Conservation (phyloP, 1,140 invertebrate species). For the Cherax quadricarinatus region DNA sequence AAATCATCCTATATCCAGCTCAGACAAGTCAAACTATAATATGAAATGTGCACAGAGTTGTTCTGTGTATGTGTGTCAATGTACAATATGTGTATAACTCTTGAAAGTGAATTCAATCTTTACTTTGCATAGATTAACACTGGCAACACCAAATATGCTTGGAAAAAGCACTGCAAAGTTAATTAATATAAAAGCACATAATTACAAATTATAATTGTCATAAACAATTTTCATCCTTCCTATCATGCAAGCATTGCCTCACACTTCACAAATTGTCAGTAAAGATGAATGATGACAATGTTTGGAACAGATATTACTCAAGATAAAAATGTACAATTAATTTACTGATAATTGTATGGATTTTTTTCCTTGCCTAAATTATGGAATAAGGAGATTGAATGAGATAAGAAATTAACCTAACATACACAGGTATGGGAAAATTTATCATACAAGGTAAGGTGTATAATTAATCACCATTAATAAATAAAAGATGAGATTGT, state of each 20-base stretch:
- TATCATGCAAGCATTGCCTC: no score
- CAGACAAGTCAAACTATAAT: conserved; percentile 31
- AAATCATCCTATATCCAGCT: background rate
- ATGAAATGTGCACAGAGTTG: background rate
- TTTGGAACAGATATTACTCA: background rate
- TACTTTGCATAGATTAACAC: conserved; percentile 33
- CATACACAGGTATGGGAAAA: no score
- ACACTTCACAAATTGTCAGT: background rate
- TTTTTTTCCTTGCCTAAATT: no score
- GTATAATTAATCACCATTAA: no score
- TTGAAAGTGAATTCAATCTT: background rate
- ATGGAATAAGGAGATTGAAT: no score
- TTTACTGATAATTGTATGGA: no score
- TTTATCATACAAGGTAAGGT: no score
- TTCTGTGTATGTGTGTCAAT: background rate
- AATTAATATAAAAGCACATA: background rate
- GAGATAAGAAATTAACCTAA: no score
- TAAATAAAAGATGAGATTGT: no score
- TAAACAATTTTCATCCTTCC: no score
- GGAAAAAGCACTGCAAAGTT: background rate
- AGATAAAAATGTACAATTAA: no score
- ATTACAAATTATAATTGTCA: no score
- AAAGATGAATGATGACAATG: background rate
- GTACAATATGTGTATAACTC: background rate
- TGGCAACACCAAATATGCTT: background rate